Evolutionary conservation across 1,140 invertebrate species (phyloP), one percentile per base, ranked within the genome.

Genomic region (Solen grandis): DNA sequence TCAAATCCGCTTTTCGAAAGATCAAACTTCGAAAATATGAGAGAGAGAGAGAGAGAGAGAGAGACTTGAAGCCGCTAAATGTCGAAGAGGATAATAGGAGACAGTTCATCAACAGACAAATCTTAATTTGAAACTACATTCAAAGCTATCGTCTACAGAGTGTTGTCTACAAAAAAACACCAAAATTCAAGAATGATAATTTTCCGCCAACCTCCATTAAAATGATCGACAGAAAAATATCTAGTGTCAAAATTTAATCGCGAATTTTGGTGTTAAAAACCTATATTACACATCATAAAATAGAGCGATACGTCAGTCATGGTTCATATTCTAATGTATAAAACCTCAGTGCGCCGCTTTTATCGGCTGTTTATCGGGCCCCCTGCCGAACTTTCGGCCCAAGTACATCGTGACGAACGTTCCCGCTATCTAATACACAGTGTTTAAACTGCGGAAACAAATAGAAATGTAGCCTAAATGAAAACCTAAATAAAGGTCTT

Each of bases 231-330:
- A 19, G n/a, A 8, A 46, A 46, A 54, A 72, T 72, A 72, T 72
- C 46, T 25, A 25, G 46, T 55, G 27, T 72, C 27, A 72, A 52
- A 22, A 55, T n/a, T 33, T 54, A 55, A 46, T 72, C 46, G 19
- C 41, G 19, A 19, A 46, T 46, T 46, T 46, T 19, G 41, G 41
- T 46, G 41, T 46, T 46, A 10, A 46, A 19, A 19, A 46, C 41
- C 41, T 46, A 46, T 46, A 46, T 46, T 46, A 69, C 65, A 68
- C 36, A 78, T 78, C 63, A 78, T 78, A 78, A 78, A 78, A 35
- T 69, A 69, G 46, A 59, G 38, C 59, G 75, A 78, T 69, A 66
- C 55, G 75, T 78, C 63, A 60, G 25, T 60, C 63, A 69, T 55
- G 59, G 66, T 69, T 69, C 60, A 69, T 46, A 31, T 66, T 27